These are phyloP conservation scores for Synergus laeviventris DNA, from an alignment of 2,888 invertebrate genomes.

Conservation along the genomic window DNA sequence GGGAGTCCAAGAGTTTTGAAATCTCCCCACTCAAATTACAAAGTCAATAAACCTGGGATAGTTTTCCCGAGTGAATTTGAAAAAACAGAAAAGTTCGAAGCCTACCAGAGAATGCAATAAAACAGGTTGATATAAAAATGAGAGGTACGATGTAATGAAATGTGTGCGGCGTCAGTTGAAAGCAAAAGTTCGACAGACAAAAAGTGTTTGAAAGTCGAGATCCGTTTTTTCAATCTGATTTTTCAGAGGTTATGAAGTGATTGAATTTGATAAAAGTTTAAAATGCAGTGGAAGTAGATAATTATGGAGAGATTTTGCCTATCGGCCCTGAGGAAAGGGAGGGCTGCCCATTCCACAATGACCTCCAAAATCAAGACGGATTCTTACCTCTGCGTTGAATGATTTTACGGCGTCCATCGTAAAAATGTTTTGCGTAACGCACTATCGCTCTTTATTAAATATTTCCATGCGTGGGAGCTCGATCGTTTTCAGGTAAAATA, in stretches of 20 bases:
- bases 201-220: not conserved
- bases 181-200: constrained; percentile 2
- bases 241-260: not conserved
- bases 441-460: constrained; percentile 55
- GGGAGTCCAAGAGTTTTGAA: constrained; percentile 6
- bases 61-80: not conserved
- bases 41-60: not conserved
- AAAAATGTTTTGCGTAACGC: constrained; percentile 41
- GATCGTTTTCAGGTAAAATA: constrained; percentile 59
- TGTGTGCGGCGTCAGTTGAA: constrained; percentile 29
- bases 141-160: not conserved
- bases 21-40: not conserved
- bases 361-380: constrained; percentile 57
- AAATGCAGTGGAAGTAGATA: constrained; percentile 30
- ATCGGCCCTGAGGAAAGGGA: constrained; percentile 56
- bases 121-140: not conserved
- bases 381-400: constrained; percentile 90
- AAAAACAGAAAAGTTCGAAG: not conserved
- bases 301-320: constrained; percentile 42
- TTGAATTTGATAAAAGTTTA: not conserved
- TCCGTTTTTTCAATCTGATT: not conserved
- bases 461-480: constrained; percentile 57
- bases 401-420: constrained; percentile 89
- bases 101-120: not conserved
- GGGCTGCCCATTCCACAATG: constrained; percentile 60